These are phyloP conservation scores for Drosophila sproati DNA, from an alignment of 1,140 invertebrate species.

Conservation along the genomic window DNA sequence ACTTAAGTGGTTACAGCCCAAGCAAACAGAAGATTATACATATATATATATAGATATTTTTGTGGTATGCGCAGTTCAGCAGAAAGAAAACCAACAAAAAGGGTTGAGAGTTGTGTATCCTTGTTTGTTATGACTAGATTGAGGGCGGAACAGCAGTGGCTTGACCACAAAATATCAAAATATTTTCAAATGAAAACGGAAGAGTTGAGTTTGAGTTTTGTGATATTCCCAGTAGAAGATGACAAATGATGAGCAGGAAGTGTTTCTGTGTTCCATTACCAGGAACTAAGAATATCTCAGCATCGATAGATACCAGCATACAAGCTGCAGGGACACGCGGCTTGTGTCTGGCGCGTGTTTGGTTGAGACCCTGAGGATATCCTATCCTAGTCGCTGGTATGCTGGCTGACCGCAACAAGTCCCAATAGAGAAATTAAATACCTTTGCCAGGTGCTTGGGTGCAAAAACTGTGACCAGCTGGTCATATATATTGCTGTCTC, in stretches of 20 bases:
- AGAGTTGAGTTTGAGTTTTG: slow-evolving; percentile 52
- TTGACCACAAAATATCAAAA: slow-evolving; percentile 68
- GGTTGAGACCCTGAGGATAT: slow-evolving; percentile 6
- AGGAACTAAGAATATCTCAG: slow-evolving; percentile 33
- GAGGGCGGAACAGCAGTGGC: slow-evolving; percentile 42
- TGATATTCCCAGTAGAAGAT: slow-evolving; percentile 24
- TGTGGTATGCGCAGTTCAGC: background rate
- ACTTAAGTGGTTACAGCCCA: slow-evolving; percentile 73
- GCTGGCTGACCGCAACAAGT: slow-evolving; percentile 50
- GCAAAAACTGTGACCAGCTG: slow-evolving; percentile 26
- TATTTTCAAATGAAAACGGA: slow-evolving; percentile 67
- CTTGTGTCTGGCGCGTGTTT: slow-evolving; percentile 66
- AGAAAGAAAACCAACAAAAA: slow-evolving; percentile 8
- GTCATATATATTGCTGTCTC: background rate
- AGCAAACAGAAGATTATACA: slow-evolving; percentile 30
- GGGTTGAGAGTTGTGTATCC: slow-evolving; percentile 1
- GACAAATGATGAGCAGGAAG: slow-evolving; percentile 26
- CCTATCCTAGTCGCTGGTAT: slow-evolving; percentile 53
- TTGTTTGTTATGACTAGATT: slow-evolving; percentile 39
- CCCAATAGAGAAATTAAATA: slow-evolving; percentile 48
- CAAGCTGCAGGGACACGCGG: slow-evolving; percentile 21
- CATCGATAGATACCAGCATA: slow-evolving; percentile 52
- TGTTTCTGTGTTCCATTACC: slow-evolving; percentile 36
- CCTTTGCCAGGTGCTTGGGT: slow-evolving; percentile 46
- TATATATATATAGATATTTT: background rate